Evolutionary conservation across 2,797 vertebrate species (phyloP).

Genomic region (Phalanger gymnotis): DNA sequence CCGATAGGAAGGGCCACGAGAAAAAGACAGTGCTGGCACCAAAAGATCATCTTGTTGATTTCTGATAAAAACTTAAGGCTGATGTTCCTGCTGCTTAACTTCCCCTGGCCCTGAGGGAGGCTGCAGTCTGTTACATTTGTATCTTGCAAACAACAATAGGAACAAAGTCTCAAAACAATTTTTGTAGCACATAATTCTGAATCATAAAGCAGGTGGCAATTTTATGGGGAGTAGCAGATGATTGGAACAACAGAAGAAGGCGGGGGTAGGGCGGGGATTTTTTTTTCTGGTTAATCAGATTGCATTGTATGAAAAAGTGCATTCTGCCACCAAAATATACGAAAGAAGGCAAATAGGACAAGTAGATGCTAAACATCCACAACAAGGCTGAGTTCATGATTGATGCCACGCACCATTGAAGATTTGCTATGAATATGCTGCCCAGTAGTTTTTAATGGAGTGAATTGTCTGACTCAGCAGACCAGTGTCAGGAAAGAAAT

Average conservation of each 20-base stretch:
- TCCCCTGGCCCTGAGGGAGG: constrained; percentile 23
- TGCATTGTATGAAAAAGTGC: constrained; percentile 31
- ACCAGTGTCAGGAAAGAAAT: constrained; percentile 75
- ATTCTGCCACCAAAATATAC: constrained; percentile 7
- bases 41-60: constrained; percentile 66
- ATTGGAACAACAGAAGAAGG: constrained; percentile 14
- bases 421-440: constrained; percentile 76
- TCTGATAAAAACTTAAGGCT: constrained; percentile 45
- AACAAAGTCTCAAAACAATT: constrained; percentile 73
- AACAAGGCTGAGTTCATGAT: constrained; percentile 71
- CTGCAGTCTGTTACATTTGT: constrained; percentile 46
- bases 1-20: constrained; percentile 48
- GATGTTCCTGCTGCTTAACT: constrained; percentile 20
- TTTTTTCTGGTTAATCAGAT: constrained; percentile 17
- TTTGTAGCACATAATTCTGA: constrained; percentile 66
- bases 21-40: constrained; percentile 22
- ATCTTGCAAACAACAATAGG: constrained; percentile 50
- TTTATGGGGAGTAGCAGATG: constrained; percentile 60
- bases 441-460: constrained; percentile 77
- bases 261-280: background rate
- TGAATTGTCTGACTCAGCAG: constrained; percentile 83
- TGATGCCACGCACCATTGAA: constrained; percentile 75
- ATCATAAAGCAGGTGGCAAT: constrained; percentile 56
- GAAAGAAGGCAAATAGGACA: constrained; percentile 73
- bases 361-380: constrained; percentile 63